Evolutionary conservation across 2,113 vertebrate genomes (phyloP).

Genomic region (Larimichthys polyactis): DNA sequence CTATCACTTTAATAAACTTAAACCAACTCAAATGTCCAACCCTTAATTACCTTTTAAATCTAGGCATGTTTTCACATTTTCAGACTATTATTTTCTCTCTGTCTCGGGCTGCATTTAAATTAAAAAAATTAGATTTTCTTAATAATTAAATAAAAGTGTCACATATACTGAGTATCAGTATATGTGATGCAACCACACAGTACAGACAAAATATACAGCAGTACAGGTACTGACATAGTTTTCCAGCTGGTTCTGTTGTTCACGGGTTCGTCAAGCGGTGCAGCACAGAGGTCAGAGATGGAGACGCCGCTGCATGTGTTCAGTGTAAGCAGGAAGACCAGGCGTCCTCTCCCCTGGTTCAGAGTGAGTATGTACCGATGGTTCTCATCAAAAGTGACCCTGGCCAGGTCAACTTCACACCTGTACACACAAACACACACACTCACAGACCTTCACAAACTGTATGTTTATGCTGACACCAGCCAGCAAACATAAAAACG

Average conservation of each 20-base stretch:
- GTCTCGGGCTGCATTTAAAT: not conserved
- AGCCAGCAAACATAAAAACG: not conserved
- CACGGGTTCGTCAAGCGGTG: conserved; percentile 88
- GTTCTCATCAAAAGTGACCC: conserved; percentile 79
- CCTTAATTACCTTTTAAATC: not conserved
- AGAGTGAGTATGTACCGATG: conserved; percentile 83
- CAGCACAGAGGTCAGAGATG: conserved; percentile 89
- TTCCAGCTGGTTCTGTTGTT: conserved; percentile 84
- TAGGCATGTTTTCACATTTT: not conserved
- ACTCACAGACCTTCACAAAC: not conserved
- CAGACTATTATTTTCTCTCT: not conserved
- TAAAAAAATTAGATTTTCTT: not conserved
- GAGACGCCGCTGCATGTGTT: conserved; percentile 87
- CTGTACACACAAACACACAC: conserved; percentile 76
- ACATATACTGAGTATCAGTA: not conserved
- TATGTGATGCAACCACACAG: not conserved
- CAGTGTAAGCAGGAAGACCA: conserved; percentile 87
- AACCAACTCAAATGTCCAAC: not conserved
- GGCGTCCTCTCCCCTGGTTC: conserved; percentile 71
- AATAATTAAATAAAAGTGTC: not conserved
- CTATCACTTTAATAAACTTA: not conserved
- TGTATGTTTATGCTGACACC: not conserved
- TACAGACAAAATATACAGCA: not conserved
- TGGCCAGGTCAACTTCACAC: conserved; percentile 86
- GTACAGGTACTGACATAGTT: conserved; percentile 86